These are phyloP conservation scores for Agrotis exclamationis DNA, from an alignment of 2,888 invertebrate genomes.

Conservation along the genomic window DNA sequence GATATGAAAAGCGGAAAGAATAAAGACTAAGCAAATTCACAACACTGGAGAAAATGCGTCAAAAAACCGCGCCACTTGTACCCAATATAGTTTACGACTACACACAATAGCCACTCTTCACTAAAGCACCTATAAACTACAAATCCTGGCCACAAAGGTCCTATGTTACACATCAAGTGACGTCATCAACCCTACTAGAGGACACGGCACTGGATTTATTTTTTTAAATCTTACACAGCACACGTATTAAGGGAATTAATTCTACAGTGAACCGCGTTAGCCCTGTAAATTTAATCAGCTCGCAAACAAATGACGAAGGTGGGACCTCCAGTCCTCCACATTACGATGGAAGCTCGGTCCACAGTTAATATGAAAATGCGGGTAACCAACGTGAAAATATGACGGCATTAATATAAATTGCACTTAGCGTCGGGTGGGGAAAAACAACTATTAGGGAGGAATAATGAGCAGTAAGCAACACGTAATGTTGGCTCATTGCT, in stretches of 20 bases:
- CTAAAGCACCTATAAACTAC: conserved; percentile 57
- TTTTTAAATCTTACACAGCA: conserved; percentile 66
- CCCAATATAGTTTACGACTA: conserved; percentile 44
- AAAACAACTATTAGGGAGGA: conserved; percentile 81
- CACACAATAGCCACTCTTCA: conserved; percentile 40
- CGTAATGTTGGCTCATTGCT: conserved; percentile 65
- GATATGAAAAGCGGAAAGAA: no score
- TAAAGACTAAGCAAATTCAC: not conserved
- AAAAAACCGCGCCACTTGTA: conserved; percentile 32
- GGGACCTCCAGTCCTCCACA: conserved; percentile 82
- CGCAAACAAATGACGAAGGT: conserved; percentile 88
- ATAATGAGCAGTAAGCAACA: conserved; percentile 59
- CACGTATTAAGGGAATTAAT: conserved; percentile 79
- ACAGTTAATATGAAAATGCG: conserved; percentile 88
- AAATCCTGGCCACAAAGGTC: conserved; percentile 53
- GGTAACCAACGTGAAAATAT: conserved; percentile 88
- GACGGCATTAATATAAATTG: conserved; percentile 89
- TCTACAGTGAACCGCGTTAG: conserved; percentile 79
- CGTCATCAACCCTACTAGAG: conserved; percentile 35
- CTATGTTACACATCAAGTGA: conserved; percentile 30
- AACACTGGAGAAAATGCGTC: conserved; percentile 22
- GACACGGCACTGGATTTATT: conserved; percentile 43
- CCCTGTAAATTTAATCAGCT: conserved; percentile 88
- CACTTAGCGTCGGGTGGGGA: conserved; percentile 81
- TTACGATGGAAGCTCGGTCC: conserved; percentile 83